Conservation (phyloP, 2,888 invertebrate genomes). For the Chrysomela aeneicollis region DNA sequence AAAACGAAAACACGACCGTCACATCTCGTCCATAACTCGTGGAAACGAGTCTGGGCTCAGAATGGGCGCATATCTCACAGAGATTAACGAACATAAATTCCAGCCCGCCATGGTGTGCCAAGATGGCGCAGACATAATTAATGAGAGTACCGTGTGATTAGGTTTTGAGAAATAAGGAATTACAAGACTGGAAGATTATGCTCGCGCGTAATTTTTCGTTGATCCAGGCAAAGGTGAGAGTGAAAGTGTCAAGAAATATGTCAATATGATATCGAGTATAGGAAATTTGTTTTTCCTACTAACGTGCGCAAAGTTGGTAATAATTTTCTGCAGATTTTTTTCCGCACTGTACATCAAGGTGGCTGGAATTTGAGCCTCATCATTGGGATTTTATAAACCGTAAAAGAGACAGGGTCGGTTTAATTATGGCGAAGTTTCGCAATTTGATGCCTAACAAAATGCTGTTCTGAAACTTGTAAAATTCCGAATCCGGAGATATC, state of each 20-base stretch:
- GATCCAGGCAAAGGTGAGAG: not conserved
- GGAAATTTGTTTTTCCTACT: no score
- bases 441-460: no score
- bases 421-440: no score
- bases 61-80: conserved; percentile 5
- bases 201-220: not conserved
- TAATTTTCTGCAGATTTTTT: no score
- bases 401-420: no score
- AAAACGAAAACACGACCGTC: conserved; percentile 5
- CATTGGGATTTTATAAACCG: no score
- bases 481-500: no score
- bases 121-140: conserved; percentile 2
- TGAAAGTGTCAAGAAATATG: not conserved
- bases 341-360: no score
- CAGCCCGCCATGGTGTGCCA: not conserved
- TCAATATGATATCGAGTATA: no score
- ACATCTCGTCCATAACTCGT: conserved; percentile 7
- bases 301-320: no score
- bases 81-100: conserved; percentile 5
- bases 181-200: not conserved
- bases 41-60: conserved; percentile 4
- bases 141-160: conserved; percentile 1
- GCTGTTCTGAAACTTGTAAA: no score
- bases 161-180: not conserved
- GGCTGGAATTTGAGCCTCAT: no score